Percentiles rank a stretch among this genome's conserved stretches.
Evolutionary conservation across 2,797 vertebrate genomes (phyloP).

Genomic region (Myotis vivesi): DNA sequence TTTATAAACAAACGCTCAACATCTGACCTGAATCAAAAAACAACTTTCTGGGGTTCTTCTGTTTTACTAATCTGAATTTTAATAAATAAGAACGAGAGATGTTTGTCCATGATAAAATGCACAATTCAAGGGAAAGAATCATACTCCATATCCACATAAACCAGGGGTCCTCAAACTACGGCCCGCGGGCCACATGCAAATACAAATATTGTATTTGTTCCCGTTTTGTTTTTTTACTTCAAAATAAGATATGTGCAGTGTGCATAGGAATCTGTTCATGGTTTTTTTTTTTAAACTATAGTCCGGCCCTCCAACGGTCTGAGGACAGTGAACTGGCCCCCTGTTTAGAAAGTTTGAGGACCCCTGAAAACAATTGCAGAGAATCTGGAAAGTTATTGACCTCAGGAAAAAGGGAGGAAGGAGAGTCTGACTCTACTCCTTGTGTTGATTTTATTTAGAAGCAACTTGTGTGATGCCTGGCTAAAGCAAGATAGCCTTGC

Average conservation of each 20-base stretch:
- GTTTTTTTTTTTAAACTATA: too few species aligned
- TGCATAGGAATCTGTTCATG: too few species aligned
- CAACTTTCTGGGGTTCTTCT: not conserved
- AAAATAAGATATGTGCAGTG: too few species aligned
- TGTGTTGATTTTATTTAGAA: not conserved
- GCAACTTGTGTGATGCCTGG: not conserved
- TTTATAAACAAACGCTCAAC: constrained; percentile 33
- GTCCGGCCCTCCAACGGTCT: too few species aligned
- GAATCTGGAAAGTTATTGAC: not conserved
- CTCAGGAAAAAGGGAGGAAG: not conserved
- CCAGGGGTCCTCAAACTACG: too few species aligned
- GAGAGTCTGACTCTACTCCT: not conserved
- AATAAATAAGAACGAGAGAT: not conserved
- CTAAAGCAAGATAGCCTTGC: not conserved
- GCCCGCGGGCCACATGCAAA: too few species aligned
- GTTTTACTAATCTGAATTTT: constrained; percentile 26
- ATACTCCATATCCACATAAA: not conserved
- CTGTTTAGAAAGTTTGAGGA: too few species aligned
- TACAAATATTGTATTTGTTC: too few species aligned
- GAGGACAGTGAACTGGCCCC: too few species aligned
- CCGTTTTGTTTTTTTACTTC: too few species aligned
- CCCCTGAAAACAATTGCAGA: not conserved
- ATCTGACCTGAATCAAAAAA: not conserved
- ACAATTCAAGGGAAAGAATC: not conserved
- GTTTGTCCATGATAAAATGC: not conserved